Conservation (phyloP, 2,113 vertebrate genomes). For the Forbesichthys papilliferus region DNA sequence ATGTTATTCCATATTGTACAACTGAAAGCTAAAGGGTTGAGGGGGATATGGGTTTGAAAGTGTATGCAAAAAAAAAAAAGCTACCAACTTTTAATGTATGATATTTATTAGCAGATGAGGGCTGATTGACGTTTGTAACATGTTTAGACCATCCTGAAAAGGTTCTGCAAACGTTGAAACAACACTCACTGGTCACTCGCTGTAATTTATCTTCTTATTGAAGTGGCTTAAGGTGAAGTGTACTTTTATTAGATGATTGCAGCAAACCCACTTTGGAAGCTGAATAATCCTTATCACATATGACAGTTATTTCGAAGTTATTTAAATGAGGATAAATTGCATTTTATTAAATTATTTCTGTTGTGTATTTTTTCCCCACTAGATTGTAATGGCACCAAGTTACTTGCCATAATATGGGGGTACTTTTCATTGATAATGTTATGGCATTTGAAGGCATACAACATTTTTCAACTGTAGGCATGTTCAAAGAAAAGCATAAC, state of each 20-base stretch:
- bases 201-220: conserved; percentile 16
- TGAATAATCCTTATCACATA: conserved; percentile 10
- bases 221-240: conserved; percentile 20
- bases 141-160: conserved; percentile 16
- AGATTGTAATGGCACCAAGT: conserved; percentile 10
- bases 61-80: conserved; percentile 41
- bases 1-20: conserved; percentile 33
- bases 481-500: conserved; percentile 36
- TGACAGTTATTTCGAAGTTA: conserved; percentile 46
- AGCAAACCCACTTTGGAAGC: conserved; percentile 36
- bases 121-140: conserved; percentile 31
- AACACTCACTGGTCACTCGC: background rate
- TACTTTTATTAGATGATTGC: conserved; percentile 21
- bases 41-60: conserved; percentile 23
- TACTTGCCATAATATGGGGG: conserved; percentile 27
- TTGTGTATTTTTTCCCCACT: conserved; percentile 9
- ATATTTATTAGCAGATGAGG: conserved; percentile 64
- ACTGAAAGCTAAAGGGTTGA: conserved; percentile 14
- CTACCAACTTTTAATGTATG: conserved; percentile 57
- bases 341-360: conserved; percentile 14
- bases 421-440: conserved; percentile 31
- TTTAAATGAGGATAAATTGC: conserved; percentile 43
- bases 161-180: conserved; percentile 20
- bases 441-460: background rate
- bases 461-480: conserved; percentile 11